A percentile compares a stretch with the other conserved stretches of the same genome.
Conservation (phyloP, 1,140 invertebrate genomes). For the Drosophila sp. region DNA sequence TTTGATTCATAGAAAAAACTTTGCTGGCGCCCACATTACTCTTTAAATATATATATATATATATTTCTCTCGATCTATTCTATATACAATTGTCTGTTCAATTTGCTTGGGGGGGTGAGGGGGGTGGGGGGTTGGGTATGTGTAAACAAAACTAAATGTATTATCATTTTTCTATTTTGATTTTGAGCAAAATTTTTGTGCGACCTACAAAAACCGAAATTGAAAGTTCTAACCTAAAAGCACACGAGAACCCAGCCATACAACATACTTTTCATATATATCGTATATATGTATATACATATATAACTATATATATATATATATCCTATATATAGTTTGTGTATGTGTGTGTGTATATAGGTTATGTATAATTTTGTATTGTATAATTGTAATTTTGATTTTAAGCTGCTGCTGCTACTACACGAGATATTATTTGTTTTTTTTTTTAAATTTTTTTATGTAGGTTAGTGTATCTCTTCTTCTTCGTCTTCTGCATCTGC, state of each 20-base stretch:
- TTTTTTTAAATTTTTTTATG: not conserved
- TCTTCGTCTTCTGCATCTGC: not conserved
- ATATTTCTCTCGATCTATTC: constrained; percentile 24
- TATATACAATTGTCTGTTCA: constrained; percentile 18
- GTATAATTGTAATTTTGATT: constrained; percentile 61
- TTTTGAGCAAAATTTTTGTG: constrained; percentile 76
- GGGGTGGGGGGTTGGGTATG: not conserved
- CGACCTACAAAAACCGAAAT: constrained; percentile 12
- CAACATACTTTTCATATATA: constrained; percentile 33
- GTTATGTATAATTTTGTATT: constrained; percentile 38
- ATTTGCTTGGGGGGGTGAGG: not conserved
- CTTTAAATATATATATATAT: not conserved
- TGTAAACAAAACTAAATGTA: not conserved
- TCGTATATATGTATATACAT: constrained; percentile 21
- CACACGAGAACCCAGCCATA: constrained; percentile 33
- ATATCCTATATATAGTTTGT: constrained; percentile 3
- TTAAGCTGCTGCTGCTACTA: constrained; percentile 47
- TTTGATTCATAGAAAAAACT: constrained; percentile 45
- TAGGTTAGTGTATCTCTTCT: constrained; percentile 21
- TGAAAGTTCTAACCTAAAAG: constrained; percentile 38
- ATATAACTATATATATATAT: constrained; percentile 14
- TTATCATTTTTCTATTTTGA: constrained; percentile 42
- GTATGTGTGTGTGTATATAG: constrained; percentile 16
- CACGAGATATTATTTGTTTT: constrained; percentile 28
- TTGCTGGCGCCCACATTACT: constrained; percentile 53